These are phyloP conservation scores for Ameiurus melas DNA, from an alignment of 2,113 vertebrate genomes.

Conservation along the genomic window DNA sequence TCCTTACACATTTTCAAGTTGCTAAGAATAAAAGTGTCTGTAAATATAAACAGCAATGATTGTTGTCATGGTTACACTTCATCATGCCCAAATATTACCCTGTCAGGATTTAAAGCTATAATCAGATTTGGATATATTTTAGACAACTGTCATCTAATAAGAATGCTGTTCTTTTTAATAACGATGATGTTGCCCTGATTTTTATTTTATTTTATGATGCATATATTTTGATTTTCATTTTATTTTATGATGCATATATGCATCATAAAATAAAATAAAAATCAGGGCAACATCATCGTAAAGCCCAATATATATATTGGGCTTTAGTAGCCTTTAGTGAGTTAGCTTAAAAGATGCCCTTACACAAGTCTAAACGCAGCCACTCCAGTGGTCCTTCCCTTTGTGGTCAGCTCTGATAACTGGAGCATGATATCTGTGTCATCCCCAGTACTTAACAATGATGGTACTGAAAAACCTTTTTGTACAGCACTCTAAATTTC, in stretches of 20 bases:
- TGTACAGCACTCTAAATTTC: constrained; percentile 64
- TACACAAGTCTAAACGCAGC: background rate
- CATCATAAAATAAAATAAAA: too few species aligned
- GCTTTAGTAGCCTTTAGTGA: background rate
- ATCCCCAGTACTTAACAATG: constrained; percentile 66
- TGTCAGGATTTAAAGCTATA: background rate
- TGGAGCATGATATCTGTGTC: constrained; percentile 68
- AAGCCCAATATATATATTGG: background rate
- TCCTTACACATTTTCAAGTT: background rate
- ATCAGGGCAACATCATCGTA: too few species aligned
- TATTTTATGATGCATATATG: too few species aligned
- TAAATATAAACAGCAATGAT: background rate
- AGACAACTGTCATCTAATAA: background rate
- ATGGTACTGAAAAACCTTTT: constrained; percentile 68
- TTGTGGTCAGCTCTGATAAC: constrained; percentile 67
- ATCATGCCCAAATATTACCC: background rate
- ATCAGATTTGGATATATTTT: background rate
- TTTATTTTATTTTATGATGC: too few species aligned
- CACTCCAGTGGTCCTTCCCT: constrained; percentile 48
- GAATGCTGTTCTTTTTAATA: too few species aligned
- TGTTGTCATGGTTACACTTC: background rate
- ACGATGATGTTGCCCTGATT: background rate
- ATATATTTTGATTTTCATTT: too few species aligned
- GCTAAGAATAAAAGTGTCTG: background rate
- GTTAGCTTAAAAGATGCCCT: background rate